Evolutionary conservation across 2,797 vertebrate genomes (phyloP).

Genomic region (Manis crassicaudata): DNA sequence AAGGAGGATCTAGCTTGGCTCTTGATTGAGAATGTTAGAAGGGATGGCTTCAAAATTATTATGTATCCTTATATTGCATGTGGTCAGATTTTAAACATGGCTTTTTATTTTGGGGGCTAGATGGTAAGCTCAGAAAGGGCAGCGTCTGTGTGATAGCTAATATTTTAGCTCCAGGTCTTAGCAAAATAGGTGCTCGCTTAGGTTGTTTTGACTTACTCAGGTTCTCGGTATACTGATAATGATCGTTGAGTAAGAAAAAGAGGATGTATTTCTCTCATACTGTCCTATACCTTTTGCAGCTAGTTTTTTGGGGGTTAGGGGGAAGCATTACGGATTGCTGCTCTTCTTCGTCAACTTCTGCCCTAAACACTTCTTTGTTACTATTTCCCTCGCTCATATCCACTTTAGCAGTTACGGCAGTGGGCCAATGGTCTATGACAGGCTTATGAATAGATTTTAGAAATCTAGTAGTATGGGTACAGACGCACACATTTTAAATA

Average conservation of each 20-base stretch:
- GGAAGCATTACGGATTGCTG: background rate
- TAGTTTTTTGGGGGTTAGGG: background rate
- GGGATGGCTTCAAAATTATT: background rate
- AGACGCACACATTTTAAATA: constrained; percentile 8
- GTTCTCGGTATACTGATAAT: background rate
- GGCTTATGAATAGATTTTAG: background rate
- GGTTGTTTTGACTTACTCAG: background rate
- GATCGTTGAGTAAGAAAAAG: background rate
- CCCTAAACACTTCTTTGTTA: background rate
- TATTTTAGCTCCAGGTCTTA: constrained; percentile 13
- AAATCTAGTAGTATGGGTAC: background rate
- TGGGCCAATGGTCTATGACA: background rate
- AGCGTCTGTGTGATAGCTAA: background rate
- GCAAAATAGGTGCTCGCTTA: background rate
- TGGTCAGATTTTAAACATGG: background rate
- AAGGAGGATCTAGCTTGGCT: background rate
- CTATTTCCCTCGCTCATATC: background rate
- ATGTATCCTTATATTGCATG: background rate
- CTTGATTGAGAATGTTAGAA: constrained; percentile 10
- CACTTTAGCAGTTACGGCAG: background rate
- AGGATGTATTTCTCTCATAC: background rate
- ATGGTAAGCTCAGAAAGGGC: background rate
- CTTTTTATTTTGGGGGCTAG: background rate
- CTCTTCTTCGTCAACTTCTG: background rate
- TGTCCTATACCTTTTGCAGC: background rate